Conservation (phyloP, 2,113 vertebrate species). For the Manacus vitellinus region DNA sequence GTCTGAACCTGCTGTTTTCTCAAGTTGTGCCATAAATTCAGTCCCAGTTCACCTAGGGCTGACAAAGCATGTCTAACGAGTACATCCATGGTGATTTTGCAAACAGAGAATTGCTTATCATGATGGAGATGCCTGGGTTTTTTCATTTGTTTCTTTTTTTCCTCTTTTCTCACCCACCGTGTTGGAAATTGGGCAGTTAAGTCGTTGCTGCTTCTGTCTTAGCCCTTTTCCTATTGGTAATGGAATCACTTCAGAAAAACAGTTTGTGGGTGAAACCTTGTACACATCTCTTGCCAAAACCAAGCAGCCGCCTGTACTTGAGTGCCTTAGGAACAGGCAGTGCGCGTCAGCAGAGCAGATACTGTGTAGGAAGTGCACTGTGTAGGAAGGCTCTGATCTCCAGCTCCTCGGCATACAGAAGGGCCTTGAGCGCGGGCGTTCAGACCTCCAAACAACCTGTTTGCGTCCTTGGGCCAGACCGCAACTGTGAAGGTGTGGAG, state of each 20-base stretch:
- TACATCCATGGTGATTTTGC: background rate
- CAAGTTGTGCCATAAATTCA: background rate
- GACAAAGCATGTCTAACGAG: background rate
- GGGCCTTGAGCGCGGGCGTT: background rate
- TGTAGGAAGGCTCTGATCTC: background rate
- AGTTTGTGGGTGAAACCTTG: background rate
- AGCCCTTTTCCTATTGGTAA: background rate
- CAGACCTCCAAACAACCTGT: background rate
- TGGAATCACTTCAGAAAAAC: background rate
- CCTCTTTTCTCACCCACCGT: background rate
- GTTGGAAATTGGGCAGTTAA: background rate
- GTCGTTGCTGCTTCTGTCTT: background rate
- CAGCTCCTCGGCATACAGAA: background rate
- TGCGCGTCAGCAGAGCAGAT: background rate
- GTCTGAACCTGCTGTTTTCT: slow-evolving; percentile 21
- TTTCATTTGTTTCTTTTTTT: background rate
- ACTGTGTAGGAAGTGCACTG: background rate
- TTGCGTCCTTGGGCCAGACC: background rate
- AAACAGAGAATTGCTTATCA: background rate
- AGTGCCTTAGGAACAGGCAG: background rate
- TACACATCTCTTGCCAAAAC: background rate
- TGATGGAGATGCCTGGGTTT: background rate
- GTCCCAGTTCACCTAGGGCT: background rate
- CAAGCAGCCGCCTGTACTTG: background rate
- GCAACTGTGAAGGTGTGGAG: background rate